Conservation (phyloP, 64 coral and sea anemone species). For the Exaiptasia diaphana region DNA sequence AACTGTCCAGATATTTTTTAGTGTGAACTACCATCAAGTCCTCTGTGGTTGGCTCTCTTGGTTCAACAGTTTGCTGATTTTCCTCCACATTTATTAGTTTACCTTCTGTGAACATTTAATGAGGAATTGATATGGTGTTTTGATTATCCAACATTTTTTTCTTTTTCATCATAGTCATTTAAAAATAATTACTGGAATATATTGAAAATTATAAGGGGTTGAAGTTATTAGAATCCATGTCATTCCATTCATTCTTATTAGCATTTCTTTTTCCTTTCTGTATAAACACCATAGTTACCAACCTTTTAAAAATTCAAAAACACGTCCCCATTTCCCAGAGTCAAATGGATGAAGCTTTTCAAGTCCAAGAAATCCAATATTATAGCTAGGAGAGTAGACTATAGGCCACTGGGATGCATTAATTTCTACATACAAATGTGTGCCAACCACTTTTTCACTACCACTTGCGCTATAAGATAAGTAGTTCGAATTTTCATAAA, state of each 20-base stretch:
- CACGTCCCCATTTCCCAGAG: constrained; percentile 97
- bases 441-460: not conserved
- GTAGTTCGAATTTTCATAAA: not conserved
- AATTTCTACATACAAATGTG: constrained; percentile 69
- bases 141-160: too few relatives aligned
- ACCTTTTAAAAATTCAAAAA: constrained; percentile 86
- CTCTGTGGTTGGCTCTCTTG: constrained; percentile 64
- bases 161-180: too few relatives aligned
- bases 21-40: constrained; percentile 87
- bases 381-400: constrained; percentile 75
- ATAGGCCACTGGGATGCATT: constrained; percentile 85
- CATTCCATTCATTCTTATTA: too few relatives aligned
- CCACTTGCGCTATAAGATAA: not conserved
- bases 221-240: too few relatives aligned
- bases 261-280: too few relatives aligned
- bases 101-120: too few relatives aligned
- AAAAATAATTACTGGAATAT: too few relatives aligned
- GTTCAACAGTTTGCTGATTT: constrained; percentile 69
- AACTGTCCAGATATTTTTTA: constrained; percentile 73
- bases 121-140: too few relatives aligned
- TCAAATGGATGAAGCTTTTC: constrained; percentile 97
- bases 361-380: constrained; percentile 93
- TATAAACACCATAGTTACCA: too few relatives aligned
- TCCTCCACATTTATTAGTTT: constrained; percentile 63
- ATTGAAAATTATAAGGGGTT: too few relatives aligned